Evolutionary conservation across 2,113 vertebrate species (phyloP), one percentile per base, ranked within the genome.

Genomic region (Ramphastos sulfuratus): DNA sequence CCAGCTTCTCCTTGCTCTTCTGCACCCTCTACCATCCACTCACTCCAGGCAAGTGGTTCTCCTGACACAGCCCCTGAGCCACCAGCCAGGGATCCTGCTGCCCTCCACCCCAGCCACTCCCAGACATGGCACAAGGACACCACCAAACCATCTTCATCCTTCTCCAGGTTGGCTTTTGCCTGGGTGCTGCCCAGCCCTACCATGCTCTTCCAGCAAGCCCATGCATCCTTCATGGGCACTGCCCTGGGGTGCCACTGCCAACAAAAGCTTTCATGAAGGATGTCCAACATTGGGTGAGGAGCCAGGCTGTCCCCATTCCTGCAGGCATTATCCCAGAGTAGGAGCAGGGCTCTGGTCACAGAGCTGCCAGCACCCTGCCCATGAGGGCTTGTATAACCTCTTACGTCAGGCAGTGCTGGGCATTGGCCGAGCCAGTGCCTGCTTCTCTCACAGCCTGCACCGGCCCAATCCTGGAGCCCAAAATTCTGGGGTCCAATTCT

Each of bases 41-140:
- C 1, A 1, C 67, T 52, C 30, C 35, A 58, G 42, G 31, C 35
- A 31, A 46, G 37, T 1, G 6, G 8, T 35, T 21, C 46, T 56
- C 33, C 25, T 48, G 61, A 46, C 23, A 24, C 0, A 0, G 16
- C 9, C 15, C 16, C 33, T 35, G 6, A 60, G 56, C 50, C 55
- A 48, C 30, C 30, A 10, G 14, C 9, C 31, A 70, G 10, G 11
- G 24, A 55, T 24, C 3, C 35, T 46, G 18, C 23, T 54, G 35
- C 4, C 27, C 25, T 23, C 30, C 42, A 39, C 14, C 20, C 42
- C n/a, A 71, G 1, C 56, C 56, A 56, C 16, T 13, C n/a, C 16
- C 25, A 35, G 25, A 4, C 5, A 3, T 1, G 3, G 31, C 10
- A 48, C 4, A 0, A 7, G 55, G 60, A 31, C 30, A 33, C 25